Base-by-base conservation (phyloP, 2,113 vertebrate genomes). In the Calidris pygmaea region DNA sequence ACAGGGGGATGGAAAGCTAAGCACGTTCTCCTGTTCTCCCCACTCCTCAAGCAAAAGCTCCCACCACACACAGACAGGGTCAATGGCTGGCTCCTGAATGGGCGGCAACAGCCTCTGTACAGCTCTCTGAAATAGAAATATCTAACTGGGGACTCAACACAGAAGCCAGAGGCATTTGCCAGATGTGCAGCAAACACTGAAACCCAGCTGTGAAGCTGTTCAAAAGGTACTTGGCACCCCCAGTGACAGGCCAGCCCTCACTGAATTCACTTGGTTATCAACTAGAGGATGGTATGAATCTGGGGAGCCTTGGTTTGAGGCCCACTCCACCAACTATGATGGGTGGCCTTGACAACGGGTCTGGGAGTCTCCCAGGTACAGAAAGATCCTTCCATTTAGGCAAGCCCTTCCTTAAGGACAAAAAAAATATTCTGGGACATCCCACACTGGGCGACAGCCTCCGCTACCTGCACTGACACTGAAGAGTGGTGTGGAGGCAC, bases 311-410 rank as follows among this genome's bases (percentile, higher is more conserved):
- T 85, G 45, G 14, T 65, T 22, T 81, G 73, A 65, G 34, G 27
- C 58, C 43, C 1, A 5, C 17, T 50, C 15, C 63, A 23, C 5
- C 7, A 39, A 1, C 34, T 37, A 19, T 0, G 2, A 67, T 0
- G 6, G 37, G 39, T 12, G 29, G 45, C 35, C 48, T 48, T 80
- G 43, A 29, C 7, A n/a, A 34, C 3, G 7, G 41, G 19, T 35
- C 22, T 60, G 47, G 9, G 52, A 82, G 45, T 55, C 45, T 73
- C 32, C n/a, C 32, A 37, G 6, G 2, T 52, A 88, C 14, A 72
- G 34, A 48, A 58, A 56, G 23, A 66, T 45, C 37, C 2, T 53
- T 83, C 37, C 26, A 32, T 1, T 16, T 8, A 50, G 27, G 20
- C 12, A 65, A 77, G 45, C 45, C 60, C 47, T 41, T 52, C 29